phyloP scores from a whole-genome alignment of 2,113 vertebrate species.

The Hassar affinis region DNA sequence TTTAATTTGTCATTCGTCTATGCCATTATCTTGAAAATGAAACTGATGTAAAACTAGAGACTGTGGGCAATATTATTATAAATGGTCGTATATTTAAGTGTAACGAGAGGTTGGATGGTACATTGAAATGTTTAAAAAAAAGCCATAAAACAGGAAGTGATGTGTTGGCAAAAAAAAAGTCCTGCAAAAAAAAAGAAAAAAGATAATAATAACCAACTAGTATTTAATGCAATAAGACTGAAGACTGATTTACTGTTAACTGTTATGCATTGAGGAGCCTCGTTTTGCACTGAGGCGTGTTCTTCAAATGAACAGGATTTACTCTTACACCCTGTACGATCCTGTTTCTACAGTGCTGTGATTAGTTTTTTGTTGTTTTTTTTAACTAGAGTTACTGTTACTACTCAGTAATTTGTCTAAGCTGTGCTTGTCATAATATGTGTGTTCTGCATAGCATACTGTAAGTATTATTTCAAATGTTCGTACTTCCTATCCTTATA shows the following conservation, averaged over 20 bases:
- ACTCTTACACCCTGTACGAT: background rate
- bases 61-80: slow-evolving; percentile 11
- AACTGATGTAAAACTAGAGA: background rate
- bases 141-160: background rate
- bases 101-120: background rate
- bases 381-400: background rate
- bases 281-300: slow-evolving; percentile 6
- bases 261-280: slow-evolving; percentile 39
- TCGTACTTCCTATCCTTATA: background rate
- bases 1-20: slow-evolving; percentile 1
- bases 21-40: background rate
- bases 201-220: background rate
- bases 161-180: background rate
- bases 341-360: slow-evolving; percentile 44
- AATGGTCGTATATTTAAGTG: background rate
- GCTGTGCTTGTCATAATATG: slow-evolving; percentile 43
- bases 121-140: background rate
- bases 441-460: slow-evolving; percentile 42
- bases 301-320: slow-evolving; percentile 7
- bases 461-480: slow-evolving; percentile 45
- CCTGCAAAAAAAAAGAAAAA: background rate
- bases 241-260: slow-evolving; percentile 49
- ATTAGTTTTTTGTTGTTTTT: background rate
- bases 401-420: slow-evolving; percentile 39
- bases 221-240: slow-evolving; percentile 52